These are phyloP conservation scores for Ptychoptera albimana DNA, from an alignment of 2,888 invertebrate species.

Conservation along the genomic window DNA sequence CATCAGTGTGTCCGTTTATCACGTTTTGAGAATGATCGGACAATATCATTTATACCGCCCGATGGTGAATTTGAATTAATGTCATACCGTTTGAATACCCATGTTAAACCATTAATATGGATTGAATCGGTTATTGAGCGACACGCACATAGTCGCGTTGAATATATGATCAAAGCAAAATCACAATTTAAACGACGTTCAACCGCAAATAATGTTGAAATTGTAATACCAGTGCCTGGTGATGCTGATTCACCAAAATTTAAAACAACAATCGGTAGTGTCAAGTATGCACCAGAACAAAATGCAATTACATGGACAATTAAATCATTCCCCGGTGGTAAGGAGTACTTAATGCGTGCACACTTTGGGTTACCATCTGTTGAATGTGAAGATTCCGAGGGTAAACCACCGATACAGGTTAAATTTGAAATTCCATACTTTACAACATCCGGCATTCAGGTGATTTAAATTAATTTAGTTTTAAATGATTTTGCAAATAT, in stretches of 20 bases:
- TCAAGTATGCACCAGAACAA: conserved; percentile 93
- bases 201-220: conserved; percentile 97
- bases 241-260: conserved; percentile 99
- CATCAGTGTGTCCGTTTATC: conserved; percentile 96
- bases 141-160: conserved; percentile 92
- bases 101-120: conserved; percentile 96
- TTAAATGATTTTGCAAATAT: not conserved
- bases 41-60: conserved; percentile 96
- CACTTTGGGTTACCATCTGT: conserved; percentile 96
- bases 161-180: conserved; percentile 98
- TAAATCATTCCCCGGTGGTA: conserved; percentile 95
- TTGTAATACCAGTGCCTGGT: conserved; percentile 86
- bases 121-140: conserved; percentile 97
- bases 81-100: conserved; percentile 94
- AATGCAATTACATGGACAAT: conserved; percentile 96
- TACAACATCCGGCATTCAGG: conserved; percentile 97
- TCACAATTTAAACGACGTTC: conserved; percentile 95
- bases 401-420: conserved; percentile 94
- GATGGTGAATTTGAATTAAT: conserved; percentile 98
- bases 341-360: conserved; percentile 95
- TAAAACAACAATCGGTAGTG: conserved; percentile 92
- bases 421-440: conserved; percentile 99
- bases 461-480: conserved; percentile 23
- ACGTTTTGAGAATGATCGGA: conserved; percentile 94
- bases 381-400: conserved; percentile 84